phyloP scores from a whole-genome alignment of 2,888 invertebrate genomes.

The Alentia gelatinosa region DNA sequence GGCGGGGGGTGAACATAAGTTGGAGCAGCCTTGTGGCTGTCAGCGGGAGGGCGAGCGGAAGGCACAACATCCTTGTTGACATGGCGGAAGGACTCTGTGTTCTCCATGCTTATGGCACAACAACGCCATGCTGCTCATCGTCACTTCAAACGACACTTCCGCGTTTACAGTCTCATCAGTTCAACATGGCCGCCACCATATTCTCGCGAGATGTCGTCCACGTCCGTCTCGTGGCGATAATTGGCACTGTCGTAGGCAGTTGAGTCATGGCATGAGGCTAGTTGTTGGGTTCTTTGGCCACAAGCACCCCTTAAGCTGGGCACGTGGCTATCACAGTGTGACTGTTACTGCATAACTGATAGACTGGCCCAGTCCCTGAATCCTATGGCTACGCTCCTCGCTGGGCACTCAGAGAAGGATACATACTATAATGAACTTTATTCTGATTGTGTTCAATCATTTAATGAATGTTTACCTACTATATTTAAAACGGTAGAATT shows the following conservation, averaged over 20 bases:
- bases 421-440: too few species aligned
- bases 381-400: too few species aligned
- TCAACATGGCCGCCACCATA: conserved; percentile 17
- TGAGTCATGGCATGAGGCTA: neutral
- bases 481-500: too few species aligned
- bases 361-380: too few species aligned
- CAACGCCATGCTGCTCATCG: neutral
- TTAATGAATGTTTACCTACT: too few species aligned
- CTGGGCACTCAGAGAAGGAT: too few species aligned
- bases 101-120: neutral
- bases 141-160: neutral
- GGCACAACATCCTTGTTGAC: neutral
- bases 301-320: too few species aligned
- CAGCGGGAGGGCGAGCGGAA: neutral
- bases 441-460: too few species aligned
- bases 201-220: neutral
- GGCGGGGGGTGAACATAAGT: neutral
- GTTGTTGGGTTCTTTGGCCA: too few species aligned
- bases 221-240: neutral
- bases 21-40: neutral
- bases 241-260: neutral
- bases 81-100: neutral
- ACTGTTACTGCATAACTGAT: too few species aligned
- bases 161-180: neutral
- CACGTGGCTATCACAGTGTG: too few species aligned